phyloP scores from a whole-genome alignment of 2,888 invertebrate species.

The Nomada fucata region DNA sequence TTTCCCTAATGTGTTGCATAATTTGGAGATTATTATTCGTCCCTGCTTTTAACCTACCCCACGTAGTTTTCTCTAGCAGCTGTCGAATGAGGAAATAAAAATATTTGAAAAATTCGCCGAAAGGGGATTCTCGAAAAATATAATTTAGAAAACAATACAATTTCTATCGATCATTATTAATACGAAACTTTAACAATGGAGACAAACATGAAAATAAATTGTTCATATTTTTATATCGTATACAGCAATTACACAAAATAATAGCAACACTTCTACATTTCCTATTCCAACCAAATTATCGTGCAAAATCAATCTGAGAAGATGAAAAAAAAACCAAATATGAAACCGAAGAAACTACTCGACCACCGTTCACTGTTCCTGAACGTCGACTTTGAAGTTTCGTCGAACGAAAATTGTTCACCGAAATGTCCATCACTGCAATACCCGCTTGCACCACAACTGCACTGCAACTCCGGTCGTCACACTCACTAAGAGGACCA shows the following conservation, averaged over 20 bases:
- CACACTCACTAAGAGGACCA: not conserved
- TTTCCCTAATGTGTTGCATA: too few species aligned
- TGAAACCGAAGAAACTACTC: not conserved
- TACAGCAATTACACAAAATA: not conserved
- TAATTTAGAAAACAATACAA: too few species aligned
- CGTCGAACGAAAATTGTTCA: not conserved
- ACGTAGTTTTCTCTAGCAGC: too few species aligned
- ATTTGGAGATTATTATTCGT: too few species aligned
- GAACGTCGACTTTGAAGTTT: not conserved
- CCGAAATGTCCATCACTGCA: not conserved
- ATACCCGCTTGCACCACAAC: not conserved
- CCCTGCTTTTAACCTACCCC: too few species aligned
- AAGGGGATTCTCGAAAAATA: too few species aligned
- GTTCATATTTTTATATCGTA: too few species aligned
- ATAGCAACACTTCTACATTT: not conserved
- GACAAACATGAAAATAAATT: too few species aligned
- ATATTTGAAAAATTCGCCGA: too few species aligned
- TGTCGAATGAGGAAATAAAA: too few species aligned
- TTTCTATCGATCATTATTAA: too few species aligned
- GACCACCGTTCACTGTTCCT: constrained; percentile 18
- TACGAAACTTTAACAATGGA: too few species aligned
- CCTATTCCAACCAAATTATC: not conserved
- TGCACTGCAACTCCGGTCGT: not conserved
- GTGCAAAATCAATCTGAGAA: not conserved
- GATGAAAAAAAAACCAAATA: not conserved